Base-by-base conservation (phyloP, 1,140 invertebrate species). In the Drosophila auraria region DNA sequence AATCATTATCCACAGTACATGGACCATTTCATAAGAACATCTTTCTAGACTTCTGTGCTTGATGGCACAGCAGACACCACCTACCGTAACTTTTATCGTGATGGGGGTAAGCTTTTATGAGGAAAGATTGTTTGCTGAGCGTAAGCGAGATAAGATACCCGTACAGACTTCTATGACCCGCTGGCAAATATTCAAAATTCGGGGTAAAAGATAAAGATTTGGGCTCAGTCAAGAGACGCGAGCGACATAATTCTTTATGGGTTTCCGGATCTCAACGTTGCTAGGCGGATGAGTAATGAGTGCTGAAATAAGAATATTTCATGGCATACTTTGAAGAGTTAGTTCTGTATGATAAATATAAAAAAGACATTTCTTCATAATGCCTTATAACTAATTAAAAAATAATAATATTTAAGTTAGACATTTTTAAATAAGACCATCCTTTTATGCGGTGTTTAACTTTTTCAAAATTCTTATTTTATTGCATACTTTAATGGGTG, bases 251-350 rank as follows among this genome's bases (percentile, higher is more conserved):
- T 36, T 23, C 17, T 61, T 44, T 36, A 5, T 17, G 30, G 60
- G 9, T 23, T 45, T 70, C 66, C 66, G 66, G 61, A 45, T 27
- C 27, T 66, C 20, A 17, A 4, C 27, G 66, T 70, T 70, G 66
- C 49, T 30, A 70, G 49, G n/a, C 53, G 66, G 44, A 44, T 71
- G 66, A 73, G 17, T 71, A 71, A 72, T 33, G 6, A 17, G 3
- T 5, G 17, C n/a, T 56, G n/a, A 8, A 1, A 1, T 38, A 12
- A n/a, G 25, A 3, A n/a, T 5, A 23, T 20, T 30, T 14, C 12
- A 11, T 8, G 30, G 64, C 64, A 71, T 69, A 71, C 40, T 71
- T 57, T 69, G 33, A 3, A n/a, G 68, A 38, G 40, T 6, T 3
- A 20, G 5, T 9, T 36, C 3, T 36, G 12, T 20, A 20, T 1